These are phyloP conservation scores for Clavelina lepadiformis DNA, from an alignment of 23 tunicate species.

Conservation along the genomic window DNA sequence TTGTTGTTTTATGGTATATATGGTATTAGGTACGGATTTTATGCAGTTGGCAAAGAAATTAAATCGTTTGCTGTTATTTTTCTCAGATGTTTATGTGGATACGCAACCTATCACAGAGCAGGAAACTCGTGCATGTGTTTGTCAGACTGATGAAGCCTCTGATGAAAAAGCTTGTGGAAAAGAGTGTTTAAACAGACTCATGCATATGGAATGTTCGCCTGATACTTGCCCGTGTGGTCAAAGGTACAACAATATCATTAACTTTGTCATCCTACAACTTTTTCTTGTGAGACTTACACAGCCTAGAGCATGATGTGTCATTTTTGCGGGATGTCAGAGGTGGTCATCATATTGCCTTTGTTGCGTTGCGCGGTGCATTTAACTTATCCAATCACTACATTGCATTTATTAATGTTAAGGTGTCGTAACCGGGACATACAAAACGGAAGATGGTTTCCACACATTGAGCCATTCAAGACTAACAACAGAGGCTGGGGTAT, in stretches of 20 bases:
- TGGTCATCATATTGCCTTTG: too few species aligned
- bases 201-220: conserved; percentile 59
- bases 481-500: conserved; percentile 73
- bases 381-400: too few species aligned
- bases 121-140: conserved; percentile 36
- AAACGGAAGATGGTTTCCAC: conserved; percentile 22
- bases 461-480: conserved; percentile 50
- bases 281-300: neutral
- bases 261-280: neutral
- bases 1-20: too few species aligned
- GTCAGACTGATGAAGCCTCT: conserved; percentile 6
- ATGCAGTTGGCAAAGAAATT: neutral
- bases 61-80: neutral
- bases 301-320: too few species aligned
- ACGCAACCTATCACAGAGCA: conserved; percentile 13
- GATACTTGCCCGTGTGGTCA: conserved; percentile 52
- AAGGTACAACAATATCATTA: conserved; percentile 27
- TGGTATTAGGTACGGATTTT: neutral
- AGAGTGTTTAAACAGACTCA: conserved; percentile 48
- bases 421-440: conserved; percentile 53
- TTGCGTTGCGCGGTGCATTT: too few species aligned
- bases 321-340: too few species aligned
- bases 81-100: conserved; percentile 22
- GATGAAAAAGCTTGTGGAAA: conserved; percentile 25
- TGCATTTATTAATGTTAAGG: too few species aligned